A percentile compares a stretch with the other conserved stretches of the same genome.
These are phyloP conservation scores for Delichon dasypus DNA, from an alignment of 2,797 vertebrate genomes.

Conservation along the genomic window DNA sequence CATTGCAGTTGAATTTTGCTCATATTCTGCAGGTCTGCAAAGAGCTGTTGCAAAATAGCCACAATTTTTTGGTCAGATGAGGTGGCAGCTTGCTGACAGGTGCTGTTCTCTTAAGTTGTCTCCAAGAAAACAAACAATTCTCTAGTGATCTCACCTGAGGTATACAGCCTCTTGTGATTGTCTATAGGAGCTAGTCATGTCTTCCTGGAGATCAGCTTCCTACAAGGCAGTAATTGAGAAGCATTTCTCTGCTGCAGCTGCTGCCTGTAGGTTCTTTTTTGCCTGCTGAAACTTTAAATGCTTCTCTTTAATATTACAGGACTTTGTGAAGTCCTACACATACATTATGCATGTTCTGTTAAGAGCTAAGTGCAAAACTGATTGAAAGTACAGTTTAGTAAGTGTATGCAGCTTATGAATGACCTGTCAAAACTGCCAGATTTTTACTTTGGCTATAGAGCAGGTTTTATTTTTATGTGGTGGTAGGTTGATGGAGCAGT, in stretches of 20 bases:
- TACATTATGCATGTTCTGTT: not conserved
- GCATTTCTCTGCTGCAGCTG: not conserved
- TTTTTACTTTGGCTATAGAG: not conserved
- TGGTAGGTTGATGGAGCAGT: not conserved
- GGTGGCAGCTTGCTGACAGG: not conserved
- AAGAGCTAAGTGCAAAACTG: not conserved
- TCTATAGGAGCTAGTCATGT: not conserved
- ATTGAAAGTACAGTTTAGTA: not conserved
- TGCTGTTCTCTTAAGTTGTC: not conserved
- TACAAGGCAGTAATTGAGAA: not conserved
- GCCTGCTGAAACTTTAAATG: not conserved
- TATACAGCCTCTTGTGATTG: not conserved
- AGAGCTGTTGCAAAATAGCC: not conserved
- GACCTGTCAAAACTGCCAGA: not conserved
- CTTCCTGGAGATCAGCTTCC: not conserved
- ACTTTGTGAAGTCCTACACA: not conserved
- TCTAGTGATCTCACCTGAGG: not conserved
- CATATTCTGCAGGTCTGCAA: not conserved
- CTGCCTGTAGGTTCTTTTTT: not conserved
- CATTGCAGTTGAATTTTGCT: not conserved
- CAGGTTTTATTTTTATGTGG: not conserved
- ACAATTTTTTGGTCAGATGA: rapidly evolving
- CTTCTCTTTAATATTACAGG: not conserved
- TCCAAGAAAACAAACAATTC: not conserved
- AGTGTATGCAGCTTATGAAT: not conserved